These are phyloP conservation scores for Drosophila eugracilis DNA, from an alignment of 1,140 invertebrate species.

Conservation along the genomic window DNA sequence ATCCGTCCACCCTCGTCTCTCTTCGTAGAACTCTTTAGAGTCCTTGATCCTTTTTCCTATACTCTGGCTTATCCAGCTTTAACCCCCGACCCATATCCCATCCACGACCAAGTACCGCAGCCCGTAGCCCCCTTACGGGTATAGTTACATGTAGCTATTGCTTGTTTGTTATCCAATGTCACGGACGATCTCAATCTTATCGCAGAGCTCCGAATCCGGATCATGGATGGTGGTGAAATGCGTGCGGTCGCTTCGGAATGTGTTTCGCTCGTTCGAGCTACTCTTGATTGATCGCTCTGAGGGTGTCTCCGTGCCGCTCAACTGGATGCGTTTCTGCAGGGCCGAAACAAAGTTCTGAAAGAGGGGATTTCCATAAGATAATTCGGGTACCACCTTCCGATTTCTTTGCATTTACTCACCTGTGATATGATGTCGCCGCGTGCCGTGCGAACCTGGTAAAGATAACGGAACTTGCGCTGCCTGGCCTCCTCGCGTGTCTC, in stretches of 20 bases:
- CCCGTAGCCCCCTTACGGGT: constrained; percentile 65
- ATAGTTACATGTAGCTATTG: constrained; percentile 84
- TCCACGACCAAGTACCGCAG: constrained; percentile 15
- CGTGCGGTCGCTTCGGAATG: constrained; percentile 90
- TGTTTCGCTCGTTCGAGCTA: constrained; percentile 88
- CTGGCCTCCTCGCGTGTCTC: constrained; percentile 91
- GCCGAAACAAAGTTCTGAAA: constrained; percentile 92
- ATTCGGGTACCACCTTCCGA: not conserved
- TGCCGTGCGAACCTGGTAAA: constrained; percentile 94
- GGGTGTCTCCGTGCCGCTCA: constrained; percentile 85
- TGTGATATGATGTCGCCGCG: constrained; percentile 96
- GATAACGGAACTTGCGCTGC: constrained; percentile 93
- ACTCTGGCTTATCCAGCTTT: not conserved
- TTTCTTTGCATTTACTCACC: constrained; percentile 84
- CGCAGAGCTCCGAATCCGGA: constrained; percentile 82
- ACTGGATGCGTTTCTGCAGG: constrained; percentile 88
- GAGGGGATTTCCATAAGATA: not conserved
- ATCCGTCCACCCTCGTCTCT: not conserved
- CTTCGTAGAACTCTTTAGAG: not conserved
- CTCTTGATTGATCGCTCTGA: constrained; percentile 85
- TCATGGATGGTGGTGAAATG: constrained; percentile 86
- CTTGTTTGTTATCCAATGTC: constrained; percentile 85
- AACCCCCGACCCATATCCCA: constrained; percentile 53
- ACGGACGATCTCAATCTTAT: constrained; percentile 84
- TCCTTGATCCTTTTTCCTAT: not conserved